Conservation (phyloP, 2,797 vertebrate genomes). For the Neosilurus hyrtlii region DNA sequence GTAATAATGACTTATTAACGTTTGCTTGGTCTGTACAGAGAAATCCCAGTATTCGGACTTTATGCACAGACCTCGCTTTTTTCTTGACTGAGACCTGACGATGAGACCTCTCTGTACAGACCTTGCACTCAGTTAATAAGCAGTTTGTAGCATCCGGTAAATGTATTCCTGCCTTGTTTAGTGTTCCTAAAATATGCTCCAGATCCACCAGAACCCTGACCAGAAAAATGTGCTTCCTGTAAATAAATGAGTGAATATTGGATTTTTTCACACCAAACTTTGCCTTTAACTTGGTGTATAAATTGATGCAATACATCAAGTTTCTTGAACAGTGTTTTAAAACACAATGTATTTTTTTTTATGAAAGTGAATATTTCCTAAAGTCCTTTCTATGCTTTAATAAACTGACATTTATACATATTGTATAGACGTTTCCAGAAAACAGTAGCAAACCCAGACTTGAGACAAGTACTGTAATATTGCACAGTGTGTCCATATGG, state of each 20-base stretch:
- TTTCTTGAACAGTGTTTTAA: background rate
- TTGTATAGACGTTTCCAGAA: background rate
- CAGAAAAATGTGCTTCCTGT: background rate
- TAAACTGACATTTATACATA: background rate
- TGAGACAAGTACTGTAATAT: background rate
- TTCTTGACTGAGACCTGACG: too few relatives aligned
- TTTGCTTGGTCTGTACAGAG: too few relatives aligned
- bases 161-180: background rate
- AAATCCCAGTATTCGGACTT: too few relatives aligned
- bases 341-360: background rate
- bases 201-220: background rate
- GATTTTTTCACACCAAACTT: background rate
- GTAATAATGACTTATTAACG: too few relatives aligned
- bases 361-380: background rate
- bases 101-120: too few relatives aligned
- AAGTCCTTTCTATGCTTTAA: background rate
- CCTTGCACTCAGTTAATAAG: too few relatives aligned
- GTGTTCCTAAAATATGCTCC: background rate
- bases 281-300: background rate
- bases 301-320: background rate
- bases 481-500: constrained; percentile 8
- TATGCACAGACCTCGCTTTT: too few relatives aligned
- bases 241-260: background rate
- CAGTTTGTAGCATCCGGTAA: background rate
- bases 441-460: background rate